phyloP scores from a whole-genome alignment of 1,140 invertebrate genomes.

The Leptonema lineaticorne region DNA sequence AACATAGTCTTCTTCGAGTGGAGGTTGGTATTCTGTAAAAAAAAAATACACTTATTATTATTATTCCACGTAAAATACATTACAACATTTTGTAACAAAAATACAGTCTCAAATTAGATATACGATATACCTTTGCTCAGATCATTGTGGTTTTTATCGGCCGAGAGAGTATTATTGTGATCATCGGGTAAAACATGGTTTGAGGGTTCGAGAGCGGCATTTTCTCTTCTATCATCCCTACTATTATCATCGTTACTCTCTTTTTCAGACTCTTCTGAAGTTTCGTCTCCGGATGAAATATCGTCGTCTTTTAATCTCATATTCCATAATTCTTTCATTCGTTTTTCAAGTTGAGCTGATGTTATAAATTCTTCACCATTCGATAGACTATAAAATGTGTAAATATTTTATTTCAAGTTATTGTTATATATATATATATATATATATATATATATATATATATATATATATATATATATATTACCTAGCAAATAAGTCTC shows the following conservation, averaged over 20 bases:
- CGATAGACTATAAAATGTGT: slow-evolving; percentile 61
- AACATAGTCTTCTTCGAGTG: slow-evolving; percentile 57
- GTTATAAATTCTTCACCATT: slow-evolving; percentile 85
- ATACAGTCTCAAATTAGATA: not conserved
- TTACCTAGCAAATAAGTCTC: slow-evolving; percentile 79
- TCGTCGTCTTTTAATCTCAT: slow-evolving; percentile 50
- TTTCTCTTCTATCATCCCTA: slow-evolving; percentile 3
- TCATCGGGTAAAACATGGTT: slow-evolving; percentile 33
- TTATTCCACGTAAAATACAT: too few relatives aligned
- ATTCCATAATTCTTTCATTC: slow-evolving; percentile 66
- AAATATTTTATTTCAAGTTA: not conserved
- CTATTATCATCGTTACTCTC: slow-evolving; percentile 42
- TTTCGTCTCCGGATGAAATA: slow-evolving; percentile 42
- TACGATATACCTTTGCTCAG: slow-evolving; percentile 29
- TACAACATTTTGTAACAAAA: not conserved
- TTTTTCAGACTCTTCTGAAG: slow-evolving; percentile 45
- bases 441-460: slow-evolving; percentile 21
- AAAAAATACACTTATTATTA: slow-evolving; percentile 3
- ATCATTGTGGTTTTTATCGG: slow-evolving; percentile 20
- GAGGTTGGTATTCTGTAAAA: slow-evolving; percentile 50
- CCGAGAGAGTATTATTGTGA: slow-evolving; percentile 27
- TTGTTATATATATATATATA: not conserved
- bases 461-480: slow-evolving; percentile 16
- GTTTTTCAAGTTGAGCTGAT: slow-evolving; percentile 70
- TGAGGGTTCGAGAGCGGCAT: slow-evolving; percentile 36